Conservation (phyloP, 2,113 vertebrate genomes). For the Phalacrocorax carbo region DNA sequence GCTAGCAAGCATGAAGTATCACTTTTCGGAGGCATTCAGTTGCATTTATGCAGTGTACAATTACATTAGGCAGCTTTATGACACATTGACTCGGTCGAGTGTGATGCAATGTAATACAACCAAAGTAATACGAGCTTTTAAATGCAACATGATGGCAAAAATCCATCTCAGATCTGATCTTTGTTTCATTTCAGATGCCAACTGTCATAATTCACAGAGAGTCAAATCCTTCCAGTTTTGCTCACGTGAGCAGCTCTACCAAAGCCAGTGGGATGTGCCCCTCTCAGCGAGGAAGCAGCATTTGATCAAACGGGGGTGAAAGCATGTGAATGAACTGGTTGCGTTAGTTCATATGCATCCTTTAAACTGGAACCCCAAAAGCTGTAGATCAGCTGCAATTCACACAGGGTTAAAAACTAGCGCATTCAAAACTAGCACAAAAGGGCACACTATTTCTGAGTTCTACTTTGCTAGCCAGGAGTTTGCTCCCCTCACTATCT, state of each 20-base stretch:
- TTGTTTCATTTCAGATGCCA: conserved; percentile 38
- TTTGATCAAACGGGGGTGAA: background rate
- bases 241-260: background rate
- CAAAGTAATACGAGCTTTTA: conserved; percentile 64
- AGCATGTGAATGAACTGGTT: background rate
- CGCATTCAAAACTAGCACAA: background rate
- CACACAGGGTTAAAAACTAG: background rate
- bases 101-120: conserved; percentile 56
- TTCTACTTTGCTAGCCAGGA: background rate
- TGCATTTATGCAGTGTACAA: conserved; percentile 53
- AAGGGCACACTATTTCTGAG: background rate
- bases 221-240: background rate
- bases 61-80: conserved; percentile 63
- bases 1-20: conserved; percentile 49
- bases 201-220: background rate
- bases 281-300: background rate
- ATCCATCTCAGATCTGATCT: conserved; percentile 40
- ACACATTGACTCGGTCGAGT: conserved; percentile 28
- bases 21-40: conserved; percentile 48
- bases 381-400: background rate
- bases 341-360: background rate
- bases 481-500: background rate
- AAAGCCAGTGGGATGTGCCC: background rate
- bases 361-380: background rate
- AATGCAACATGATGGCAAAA: conserved; percentile 66